A percentile compares a stretch with the other conserved stretches of the same genome.
These are phyloP conservation scores for Oopsacas minuta DNA, from an alignment of 37 sponge, comb jelly and placozoan genomes.

Conservation along the genomic window DNA sequence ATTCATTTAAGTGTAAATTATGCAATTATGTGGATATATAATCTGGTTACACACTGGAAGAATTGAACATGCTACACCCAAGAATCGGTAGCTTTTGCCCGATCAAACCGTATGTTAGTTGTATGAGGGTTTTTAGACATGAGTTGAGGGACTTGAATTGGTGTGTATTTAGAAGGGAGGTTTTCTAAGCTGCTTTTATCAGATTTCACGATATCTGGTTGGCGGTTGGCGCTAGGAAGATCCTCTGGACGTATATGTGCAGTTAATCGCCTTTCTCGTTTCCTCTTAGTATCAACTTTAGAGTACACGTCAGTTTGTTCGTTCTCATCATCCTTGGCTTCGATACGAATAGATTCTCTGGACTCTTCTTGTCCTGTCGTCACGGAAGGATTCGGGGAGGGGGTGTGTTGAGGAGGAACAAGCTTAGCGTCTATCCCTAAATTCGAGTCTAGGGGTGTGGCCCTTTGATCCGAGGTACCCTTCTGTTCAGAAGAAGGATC, in stretches of 20 bases:
- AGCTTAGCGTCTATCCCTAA: background rate
- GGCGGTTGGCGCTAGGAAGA: background rate
- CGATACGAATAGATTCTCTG: background rate
- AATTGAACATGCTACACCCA: background rate
- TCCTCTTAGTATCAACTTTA: background rate
- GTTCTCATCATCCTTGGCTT: background rate
- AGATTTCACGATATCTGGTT: background rate
- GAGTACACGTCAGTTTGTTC: background rate
- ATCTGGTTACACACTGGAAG: background rate
- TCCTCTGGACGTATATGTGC: background rate
- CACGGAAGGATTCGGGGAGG: background rate
- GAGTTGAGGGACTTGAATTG: background rate
- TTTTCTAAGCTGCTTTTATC: background rate
- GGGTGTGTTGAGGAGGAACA: background rate
- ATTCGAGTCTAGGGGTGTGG: background rate
- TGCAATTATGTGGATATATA: background rate
- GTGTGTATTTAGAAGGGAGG: constrained; percentile 3
- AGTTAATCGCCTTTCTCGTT: background rate
- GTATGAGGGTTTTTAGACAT: background rate
- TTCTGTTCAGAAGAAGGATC: background rate
- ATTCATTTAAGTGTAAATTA: background rate
- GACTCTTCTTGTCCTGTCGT: constrained; percentile 1
- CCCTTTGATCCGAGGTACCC: background rate
- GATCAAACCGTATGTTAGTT: background rate
- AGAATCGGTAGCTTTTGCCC: background rate